These are phyloP conservation scores for Phaenicophaeus curvirostris DNA, from an alignment of 2,797 vertebrate species.

Conservation along the genomic window DNA sequence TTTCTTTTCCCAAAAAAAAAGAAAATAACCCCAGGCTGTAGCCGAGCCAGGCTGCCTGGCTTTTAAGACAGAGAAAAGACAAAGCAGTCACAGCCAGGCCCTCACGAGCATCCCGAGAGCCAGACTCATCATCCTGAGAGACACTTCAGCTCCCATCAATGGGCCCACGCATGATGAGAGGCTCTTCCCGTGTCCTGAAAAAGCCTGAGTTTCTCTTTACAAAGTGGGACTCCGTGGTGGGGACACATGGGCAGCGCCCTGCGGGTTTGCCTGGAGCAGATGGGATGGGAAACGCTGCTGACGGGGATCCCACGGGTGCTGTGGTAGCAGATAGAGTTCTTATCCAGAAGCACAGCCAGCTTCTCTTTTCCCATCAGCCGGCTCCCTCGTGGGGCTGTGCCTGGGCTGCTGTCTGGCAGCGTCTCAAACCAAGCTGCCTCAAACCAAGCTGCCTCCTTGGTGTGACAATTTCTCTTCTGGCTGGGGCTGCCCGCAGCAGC, in stretches of 20 bases:
- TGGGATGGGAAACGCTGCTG: not conserved
- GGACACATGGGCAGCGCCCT: not conserved
- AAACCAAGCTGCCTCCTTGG: not conserved
- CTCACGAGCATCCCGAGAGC: not conserved
- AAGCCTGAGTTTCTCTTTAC: rapidly evolving
- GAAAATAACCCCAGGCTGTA: not conserved
- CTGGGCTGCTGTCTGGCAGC: not conserved
- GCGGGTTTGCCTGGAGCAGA: not conserved
- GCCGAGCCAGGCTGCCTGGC: not conserved
- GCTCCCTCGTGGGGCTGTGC: not conserved
- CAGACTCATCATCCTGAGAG: not conserved
- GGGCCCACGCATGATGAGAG: rapidly evolving
- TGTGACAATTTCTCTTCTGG: slow-evolving; percentile 1
- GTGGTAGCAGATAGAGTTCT: not conserved
- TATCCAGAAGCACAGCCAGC: not conserved
- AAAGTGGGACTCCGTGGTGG: not conserved
- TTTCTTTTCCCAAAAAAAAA: not conserved
- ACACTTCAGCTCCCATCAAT: not conserved
- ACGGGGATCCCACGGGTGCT: not conserved
- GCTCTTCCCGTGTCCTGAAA: not conserved
- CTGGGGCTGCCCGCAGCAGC: not conserved
- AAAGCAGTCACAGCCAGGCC: rapidly evolving
- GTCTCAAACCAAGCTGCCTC: not conserved
- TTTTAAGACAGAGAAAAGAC: not conserved
- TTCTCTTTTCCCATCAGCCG: not conserved